Conservation (phyloP, 2,797 vertebrate genomes). For the Telmatherina bonti region DNA sequence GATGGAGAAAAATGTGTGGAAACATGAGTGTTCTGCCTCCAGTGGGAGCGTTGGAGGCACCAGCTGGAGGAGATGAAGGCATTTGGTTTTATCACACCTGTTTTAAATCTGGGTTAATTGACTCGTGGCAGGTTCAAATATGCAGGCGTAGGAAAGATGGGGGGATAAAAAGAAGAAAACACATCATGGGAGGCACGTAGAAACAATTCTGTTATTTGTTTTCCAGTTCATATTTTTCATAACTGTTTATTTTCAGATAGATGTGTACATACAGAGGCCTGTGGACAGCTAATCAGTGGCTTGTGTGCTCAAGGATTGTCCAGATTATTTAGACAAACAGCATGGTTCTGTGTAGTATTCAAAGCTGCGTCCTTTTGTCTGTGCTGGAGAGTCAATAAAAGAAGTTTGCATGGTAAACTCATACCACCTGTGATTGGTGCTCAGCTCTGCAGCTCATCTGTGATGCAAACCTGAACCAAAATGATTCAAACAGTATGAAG, state of each 20-base stretch:
- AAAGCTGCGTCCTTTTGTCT: slow-evolving; percentile 21
- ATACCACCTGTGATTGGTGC: slow-evolving; percentile 20
- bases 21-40: neutral
- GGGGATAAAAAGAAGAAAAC: neutral
- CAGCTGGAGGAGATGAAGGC: slow-evolving; percentile 24
- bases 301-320: slow-evolving; percentile 14
- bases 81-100: slow-evolving; percentile 30
- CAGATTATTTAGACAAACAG: slow-evolving; percentile 22
- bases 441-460: neutral
- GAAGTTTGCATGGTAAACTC: slow-evolving; percentile 12
- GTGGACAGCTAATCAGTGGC: slow-evolving; percentile 10
- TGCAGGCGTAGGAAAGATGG: slow-evolving; percentile 21
- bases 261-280: neutral
- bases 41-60: slow-evolving; percentile 11
- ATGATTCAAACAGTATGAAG: neutral
- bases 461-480: neutral
- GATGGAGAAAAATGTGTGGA: neutral
- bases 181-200: neutral
- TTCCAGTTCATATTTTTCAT: neutral
- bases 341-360: slow-evolving; percentile 25
- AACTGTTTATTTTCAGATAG: slow-evolving; percentile 9
- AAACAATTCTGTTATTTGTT: neutral
- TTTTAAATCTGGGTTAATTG: slow-evolving; percentile 41
- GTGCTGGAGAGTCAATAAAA: slow-evolving; percentile 4
- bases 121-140: slow-evolving; percentile 32